Evolutionary conservation across 2,797 vertebrate genomes (phyloP).

Genomic region (Pyrocephalus nanus): DNA sequence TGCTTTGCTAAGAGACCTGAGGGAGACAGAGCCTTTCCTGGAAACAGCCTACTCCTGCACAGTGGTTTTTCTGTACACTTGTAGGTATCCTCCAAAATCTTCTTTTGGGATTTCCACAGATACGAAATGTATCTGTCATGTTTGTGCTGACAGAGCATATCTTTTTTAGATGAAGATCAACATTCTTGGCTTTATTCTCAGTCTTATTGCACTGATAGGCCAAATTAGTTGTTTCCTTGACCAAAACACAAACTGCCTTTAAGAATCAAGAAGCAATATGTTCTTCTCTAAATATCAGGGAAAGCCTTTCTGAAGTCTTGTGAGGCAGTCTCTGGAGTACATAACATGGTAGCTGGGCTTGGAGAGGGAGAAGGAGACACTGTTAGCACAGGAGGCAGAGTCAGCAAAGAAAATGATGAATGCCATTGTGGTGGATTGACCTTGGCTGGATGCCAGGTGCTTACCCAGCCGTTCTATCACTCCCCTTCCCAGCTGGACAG

Average conservation of each 20-base stretch:
- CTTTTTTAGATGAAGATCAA: not conserved
- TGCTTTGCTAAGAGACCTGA: not conserved
- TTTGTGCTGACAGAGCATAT: not conserved
- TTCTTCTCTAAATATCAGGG: not conserved
- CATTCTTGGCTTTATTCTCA: not conserved
- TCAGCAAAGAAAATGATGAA: not conserved
- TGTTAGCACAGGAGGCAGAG: not conserved
- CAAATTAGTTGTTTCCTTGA: not conserved
- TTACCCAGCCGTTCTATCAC: no score
- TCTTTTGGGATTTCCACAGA: not conserved
- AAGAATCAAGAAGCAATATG: not conserved
- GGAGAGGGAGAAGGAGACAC: not conserved
- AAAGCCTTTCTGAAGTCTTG: not conserved
- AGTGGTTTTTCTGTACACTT: not conserved
- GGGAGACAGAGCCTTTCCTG: not conserved
- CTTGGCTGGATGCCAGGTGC: no score
- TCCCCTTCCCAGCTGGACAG: no score
- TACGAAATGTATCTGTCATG: not conserved
- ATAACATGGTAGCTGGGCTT: not conserved
- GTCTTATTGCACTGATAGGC: not conserved
- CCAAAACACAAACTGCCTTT: not conserved
- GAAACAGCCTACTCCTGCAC: not conserved
- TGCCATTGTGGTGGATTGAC: not conserved
- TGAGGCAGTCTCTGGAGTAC: not conserved
- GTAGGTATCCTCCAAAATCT: not conserved